A percentile compares a stretch with the other conserved stretches of the same genome.
These are phyloP conservation scores for Odontocolon sp. DNA, from an alignment of 2,888 invertebrate genomes.

Conservation along the genomic window DNA sequence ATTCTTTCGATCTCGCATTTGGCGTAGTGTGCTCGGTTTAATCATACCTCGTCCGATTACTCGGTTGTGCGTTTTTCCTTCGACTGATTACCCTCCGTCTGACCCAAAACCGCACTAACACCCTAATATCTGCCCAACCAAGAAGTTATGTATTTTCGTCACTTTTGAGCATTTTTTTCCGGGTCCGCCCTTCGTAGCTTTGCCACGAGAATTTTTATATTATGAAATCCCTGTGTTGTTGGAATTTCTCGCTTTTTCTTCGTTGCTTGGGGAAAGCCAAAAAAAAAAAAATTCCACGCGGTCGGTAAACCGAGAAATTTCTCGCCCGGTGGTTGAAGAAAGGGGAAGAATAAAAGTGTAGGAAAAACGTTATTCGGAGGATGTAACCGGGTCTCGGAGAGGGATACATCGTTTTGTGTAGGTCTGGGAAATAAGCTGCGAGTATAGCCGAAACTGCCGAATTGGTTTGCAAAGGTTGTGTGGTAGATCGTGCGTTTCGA, in stretches of 20 bases:
- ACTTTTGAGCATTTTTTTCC: constrained; percentile 43
- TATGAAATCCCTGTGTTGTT: constrained; percentile 24
- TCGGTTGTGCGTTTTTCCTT: too few species aligned
- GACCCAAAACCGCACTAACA: too few species aligned
- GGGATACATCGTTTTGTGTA: neutral
- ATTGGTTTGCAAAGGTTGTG: constrained; percentile 36
- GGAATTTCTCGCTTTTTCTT: constrained; percentile 27
- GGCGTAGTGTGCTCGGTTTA: constrained; percentile 25
- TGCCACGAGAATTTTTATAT: constrained; percentile 32
- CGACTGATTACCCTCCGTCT: constrained; percentile 40
- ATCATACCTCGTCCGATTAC: constrained; percentile 30
- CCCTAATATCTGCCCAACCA: too few species aligned
- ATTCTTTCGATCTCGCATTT: constrained; percentile 41
- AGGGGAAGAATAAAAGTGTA: constrained; percentile 20
- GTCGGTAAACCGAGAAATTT: constrained; percentile 68
- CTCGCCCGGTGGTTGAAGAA: constrained; percentile 8
- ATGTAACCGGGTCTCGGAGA: too few species aligned
- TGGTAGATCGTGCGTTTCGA: neutral
- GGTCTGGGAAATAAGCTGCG: too few species aligned
- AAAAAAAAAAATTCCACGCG: constrained; percentile 69
- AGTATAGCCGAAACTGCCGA: constrained; percentile 37
- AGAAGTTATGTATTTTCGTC: neutral
- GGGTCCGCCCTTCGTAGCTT: neutral
- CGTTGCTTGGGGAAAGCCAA: neutral
- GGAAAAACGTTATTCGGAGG: too few species aligned